Evolutionary conservation across 1,140 invertebrate species (phyloP).

Genomic region (Magallana ariakensis): DNA sequence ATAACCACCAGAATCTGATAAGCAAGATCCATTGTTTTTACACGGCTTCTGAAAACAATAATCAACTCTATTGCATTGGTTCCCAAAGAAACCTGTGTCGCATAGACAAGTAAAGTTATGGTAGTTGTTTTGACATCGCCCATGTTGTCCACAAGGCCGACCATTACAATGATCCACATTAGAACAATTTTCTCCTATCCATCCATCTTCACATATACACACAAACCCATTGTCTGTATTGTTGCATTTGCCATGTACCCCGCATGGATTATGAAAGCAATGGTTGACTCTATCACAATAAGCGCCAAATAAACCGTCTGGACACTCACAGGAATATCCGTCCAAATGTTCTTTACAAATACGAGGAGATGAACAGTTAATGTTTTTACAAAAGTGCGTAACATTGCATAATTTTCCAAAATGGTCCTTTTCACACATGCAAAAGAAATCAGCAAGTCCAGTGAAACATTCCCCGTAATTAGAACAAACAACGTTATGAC

Average conservation of each 20-base stretch:
- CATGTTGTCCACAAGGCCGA: not conserved
- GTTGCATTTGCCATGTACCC: slow-evolving; percentile 33
- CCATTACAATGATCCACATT: not conserved
- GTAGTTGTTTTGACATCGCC: not conserved
- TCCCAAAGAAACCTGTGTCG: slow-evolving; percentile 14
- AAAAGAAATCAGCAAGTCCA: not conserved
- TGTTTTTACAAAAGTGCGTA: slow-evolving; percentile 31
- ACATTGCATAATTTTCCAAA: slow-evolving; percentile 43
- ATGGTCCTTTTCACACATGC: not conserved
- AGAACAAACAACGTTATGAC: not conserved
- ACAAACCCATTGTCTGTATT: slow-evolving; percentile 12
- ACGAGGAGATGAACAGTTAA: not conserved
- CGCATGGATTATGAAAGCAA: slow-evolving; percentile 20
- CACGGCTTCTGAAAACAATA: slow-evolving; percentile 44
- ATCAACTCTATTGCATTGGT: slow-evolving; percentile 40
- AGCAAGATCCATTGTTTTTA: slow-evolving; percentile 45
- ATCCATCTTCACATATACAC: slow-evolving; percentile 42
- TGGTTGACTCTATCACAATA: slow-evolving; percentile 45
- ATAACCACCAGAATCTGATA: slow-evolving; percentile 17
- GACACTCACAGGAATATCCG: slow-evolving; percentile 30
- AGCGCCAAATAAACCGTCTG: not conserved
- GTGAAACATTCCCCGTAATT: slow-evolving; percentile 17
- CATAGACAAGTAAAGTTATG: slow-evolving; percentile 14
- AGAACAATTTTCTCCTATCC: slow-evolving; percentile 43
- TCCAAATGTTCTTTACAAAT: slow-evolving; percentile 36